Evolutionary conservation across 2,888 invertebrate species (phyloP), one percentile per base, ranked within the genome.

Genomic region (Steinernema scapterisci): DNA sequence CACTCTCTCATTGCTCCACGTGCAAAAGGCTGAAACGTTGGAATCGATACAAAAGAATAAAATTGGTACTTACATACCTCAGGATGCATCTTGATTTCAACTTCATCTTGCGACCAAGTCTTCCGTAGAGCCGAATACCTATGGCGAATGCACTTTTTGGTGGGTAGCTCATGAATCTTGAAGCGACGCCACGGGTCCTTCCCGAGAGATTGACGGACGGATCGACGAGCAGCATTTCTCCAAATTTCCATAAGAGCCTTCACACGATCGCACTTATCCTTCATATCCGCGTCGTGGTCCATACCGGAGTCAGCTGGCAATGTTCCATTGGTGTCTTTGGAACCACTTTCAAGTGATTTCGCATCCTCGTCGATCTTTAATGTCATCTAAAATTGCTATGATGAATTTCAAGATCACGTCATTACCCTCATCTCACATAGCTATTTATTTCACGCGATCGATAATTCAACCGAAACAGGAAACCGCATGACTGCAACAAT

Each of bases 1-100:
- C 91, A 91, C 80, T 90, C 89, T 80, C 91, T 85, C 91, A 91
- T 91, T 19, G 91, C 91, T 75, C 91, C 91, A 79, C 89, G 88
- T 77, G 89, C 89, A 84, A 91, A 91, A 25, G 90, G 84, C 87
- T 90, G 23, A 73, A 73, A 72, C 19, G 27, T 1, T 56, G 23
- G 7, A 19, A 9, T n/a, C 27, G n/a, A n/a, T n/a, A n/a, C n/a
- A 25, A 72, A 72, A 45, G 16, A 21, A 0, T 72, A n/a, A 16
- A 46, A 46, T 72, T 25, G 9, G 38, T 23, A 44, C 23, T 21
- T 44, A 27, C 13, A 73, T 73, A 89, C 89, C 87, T 89, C 87
- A 21, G 84, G 81, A 78, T 90, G 89, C 88, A 90, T 90, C 83
- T 90, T 90, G 70, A 91, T 89, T 44, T 88, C 84, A 3, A 90